phyloP scores from a whole-genome alignment of 2,797 vertebrate species.

The Melanogrammus aeglefinus region DNA sequence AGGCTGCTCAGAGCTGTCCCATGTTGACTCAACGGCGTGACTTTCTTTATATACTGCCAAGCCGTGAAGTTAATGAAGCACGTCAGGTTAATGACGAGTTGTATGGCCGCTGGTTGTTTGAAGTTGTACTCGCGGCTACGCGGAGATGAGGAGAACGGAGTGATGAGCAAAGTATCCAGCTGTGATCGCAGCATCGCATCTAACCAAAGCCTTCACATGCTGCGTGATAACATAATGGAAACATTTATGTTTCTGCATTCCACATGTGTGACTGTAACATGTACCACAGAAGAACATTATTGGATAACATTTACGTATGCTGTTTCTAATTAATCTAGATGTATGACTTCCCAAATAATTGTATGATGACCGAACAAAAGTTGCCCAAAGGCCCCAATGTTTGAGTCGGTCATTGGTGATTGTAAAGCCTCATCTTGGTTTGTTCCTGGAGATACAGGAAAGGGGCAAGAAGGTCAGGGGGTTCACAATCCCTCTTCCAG shows the following conservation, averaged over 20 bases:
- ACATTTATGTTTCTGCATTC: background rate
- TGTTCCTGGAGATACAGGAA: too few relatives aligned
- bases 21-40: slow-evolving; percentile 28
- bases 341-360: background rate
- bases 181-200: background rate
- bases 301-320: background rate
- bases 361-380: background rate
- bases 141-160: background rate
- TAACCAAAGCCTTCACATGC: background rate
- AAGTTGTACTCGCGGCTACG: background rate
- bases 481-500: too few relatives aligned
- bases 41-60: slow-evolving; percentile 47
- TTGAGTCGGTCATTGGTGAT: background rate
- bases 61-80: slow-evolving; percentile 58
- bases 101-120: slow-evolving; percentile 33
- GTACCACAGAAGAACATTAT: background rate
- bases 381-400: background rate
- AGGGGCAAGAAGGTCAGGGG: too few relatives aligned
- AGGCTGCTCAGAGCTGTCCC: slow-evolving; percentile 25
- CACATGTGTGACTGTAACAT: background rate
- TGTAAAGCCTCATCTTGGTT: too few relatives aligned
- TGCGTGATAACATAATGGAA: background rate
- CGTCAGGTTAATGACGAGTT: slow-evolving; percentile 55
- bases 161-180: background rate
- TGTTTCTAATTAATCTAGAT: background rate